These are phyloP conservation scores for Drosophila suzukii DNA, from an alignment of 1,140 invertebrate species.

Conservation along the genomic window DNA sequence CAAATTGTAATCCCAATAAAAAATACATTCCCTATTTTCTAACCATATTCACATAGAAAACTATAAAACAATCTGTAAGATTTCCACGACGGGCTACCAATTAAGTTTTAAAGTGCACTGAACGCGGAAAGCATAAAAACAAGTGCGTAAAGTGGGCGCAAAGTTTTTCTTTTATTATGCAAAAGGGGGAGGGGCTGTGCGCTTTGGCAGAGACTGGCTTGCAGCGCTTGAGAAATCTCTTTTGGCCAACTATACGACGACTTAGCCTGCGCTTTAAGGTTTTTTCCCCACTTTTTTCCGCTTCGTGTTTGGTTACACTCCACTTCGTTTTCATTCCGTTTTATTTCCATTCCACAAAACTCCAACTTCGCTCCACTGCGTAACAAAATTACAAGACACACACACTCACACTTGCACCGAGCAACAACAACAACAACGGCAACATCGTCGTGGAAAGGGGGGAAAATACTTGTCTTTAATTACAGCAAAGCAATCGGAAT, in stretches of 20 bases:
- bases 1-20: too few relatives aligned
- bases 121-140: slow-evolving; percentile 27
- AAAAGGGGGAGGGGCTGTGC: slow-evolving; percentile 17
- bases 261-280: slow-evolving; percentile 65
- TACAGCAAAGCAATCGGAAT: slow-evolving; percentile 46
- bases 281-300: slow-evolving; percentile 22
- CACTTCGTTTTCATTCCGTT: slow-evolving; percentile 56
- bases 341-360: slow-evolving; percentile 43
- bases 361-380: slow-evolving; percentile 73
- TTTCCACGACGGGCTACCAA: neutral
- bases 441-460: neutral
- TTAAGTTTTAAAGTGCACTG: slow-evolving; percentile 9
- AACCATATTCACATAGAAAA: neutral
- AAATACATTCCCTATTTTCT: neutral
- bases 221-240: slow-evolving; percentile 63
- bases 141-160: slow-evolving; percentile 42
- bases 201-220: slow-evolving; percentile 36
- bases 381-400: slow-evolving; percentile 73
- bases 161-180: slow-evolving; percentile 45
- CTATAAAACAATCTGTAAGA: neutral
- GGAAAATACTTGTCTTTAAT: slow-evolving; percentile 54
- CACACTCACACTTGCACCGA: slow-evolving; percentile 8
- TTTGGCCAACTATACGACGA: slow-evolving; percentile 20
- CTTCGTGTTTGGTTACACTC: slow-evolving; percentile 65
- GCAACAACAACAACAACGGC: slow-evolving; percentile 21